Conservation (phyloP, 1,140 invertebrate genomes). For the Oryctes rhinoceros region DNA sequence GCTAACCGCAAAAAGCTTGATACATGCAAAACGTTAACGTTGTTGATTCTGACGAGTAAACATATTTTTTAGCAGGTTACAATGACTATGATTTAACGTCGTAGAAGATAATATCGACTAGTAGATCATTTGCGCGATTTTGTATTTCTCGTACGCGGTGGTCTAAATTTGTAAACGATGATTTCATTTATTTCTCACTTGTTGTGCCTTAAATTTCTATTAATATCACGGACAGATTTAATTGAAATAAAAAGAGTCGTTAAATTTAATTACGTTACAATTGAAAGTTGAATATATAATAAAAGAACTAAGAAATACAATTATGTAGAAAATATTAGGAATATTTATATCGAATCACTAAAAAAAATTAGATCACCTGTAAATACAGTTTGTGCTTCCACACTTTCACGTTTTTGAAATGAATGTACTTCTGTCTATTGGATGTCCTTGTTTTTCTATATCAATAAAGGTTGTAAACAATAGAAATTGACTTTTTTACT, state of each 20-base stretch:
- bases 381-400: conserved; percentile 30
- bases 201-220: conserved; percentile 29
- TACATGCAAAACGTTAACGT: background rate
- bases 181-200: conserved; percentile 7
- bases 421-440: conserved; percentile 1
- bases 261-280: background rate
- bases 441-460: conserved; percentile 11
- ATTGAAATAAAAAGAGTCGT: background rate
- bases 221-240: background rate
- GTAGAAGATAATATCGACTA: background rate
- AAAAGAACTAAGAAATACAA: background rate
- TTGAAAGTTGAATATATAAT: background rate
- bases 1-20: background rate
- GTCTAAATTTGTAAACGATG: conserved; percentile 9
- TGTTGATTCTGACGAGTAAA: conserved; percentile 4
- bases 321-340: conserved; percentile 1
- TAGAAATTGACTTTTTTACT: background rate
- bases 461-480: conserved; percentile 20
- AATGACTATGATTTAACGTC: background rate
- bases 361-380: conserved; percentile 14
- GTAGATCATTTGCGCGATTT: background rate
- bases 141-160: background rate
- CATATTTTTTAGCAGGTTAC: conserved; percentile 10
- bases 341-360: background rate
- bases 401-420: conserved; percentile 31